These are phyloP conservation scores for Apantesis nais DNA, from an alignment of 2,888 invertebrate species.

Conservation along the genomic window DNA sequence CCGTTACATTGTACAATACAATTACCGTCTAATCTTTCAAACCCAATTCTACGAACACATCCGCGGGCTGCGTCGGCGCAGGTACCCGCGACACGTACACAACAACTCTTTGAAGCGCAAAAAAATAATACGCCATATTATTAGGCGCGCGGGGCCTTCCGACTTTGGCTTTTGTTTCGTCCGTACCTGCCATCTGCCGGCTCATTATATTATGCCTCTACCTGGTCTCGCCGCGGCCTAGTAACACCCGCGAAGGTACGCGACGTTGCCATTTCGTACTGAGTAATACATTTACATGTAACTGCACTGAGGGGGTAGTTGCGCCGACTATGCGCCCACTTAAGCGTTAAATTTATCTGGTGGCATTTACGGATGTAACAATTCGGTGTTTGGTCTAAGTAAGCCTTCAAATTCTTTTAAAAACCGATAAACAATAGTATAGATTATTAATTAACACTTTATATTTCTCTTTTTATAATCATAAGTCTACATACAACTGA, in stretches of 20 bases:
- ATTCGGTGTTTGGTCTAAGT: background rate
- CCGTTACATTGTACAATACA: background rate
- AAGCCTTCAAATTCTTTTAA: background rate
- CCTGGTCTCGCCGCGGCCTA: constrained; percentile 47
- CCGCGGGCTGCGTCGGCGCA: constrained; percentile 12
- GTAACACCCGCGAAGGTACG: constrained; percentile 19
- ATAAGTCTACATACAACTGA: too few relatives aligned
- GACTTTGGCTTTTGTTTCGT: constrained; percentile 40
- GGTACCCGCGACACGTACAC: constrained; percentile 16
- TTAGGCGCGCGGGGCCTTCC: constrained; percentile 34
- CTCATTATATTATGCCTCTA: constrained; percentile 69
- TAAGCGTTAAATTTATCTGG: background rate
- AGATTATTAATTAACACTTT: background rate
- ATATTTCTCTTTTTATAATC: too few relatives aligned
- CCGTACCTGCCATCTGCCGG: constrained; percentile 49
- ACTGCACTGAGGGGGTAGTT: background rate
- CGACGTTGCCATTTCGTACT: constrained; percentile 33
- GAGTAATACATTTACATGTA: background rate
- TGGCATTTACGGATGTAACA: background rate
- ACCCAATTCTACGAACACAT: constrained; percentile 15
- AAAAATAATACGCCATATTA: constrained; percentile 33
- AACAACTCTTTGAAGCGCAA: constrained; percentile 33
- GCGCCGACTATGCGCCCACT: background rate
- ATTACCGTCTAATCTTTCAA: constrained; percentile 15
- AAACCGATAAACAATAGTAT: background rate